phyloP scores from a whole-genome alignment of 2,797 vertebrate genomes.

The Sebastolobus alascanus region DNA sequence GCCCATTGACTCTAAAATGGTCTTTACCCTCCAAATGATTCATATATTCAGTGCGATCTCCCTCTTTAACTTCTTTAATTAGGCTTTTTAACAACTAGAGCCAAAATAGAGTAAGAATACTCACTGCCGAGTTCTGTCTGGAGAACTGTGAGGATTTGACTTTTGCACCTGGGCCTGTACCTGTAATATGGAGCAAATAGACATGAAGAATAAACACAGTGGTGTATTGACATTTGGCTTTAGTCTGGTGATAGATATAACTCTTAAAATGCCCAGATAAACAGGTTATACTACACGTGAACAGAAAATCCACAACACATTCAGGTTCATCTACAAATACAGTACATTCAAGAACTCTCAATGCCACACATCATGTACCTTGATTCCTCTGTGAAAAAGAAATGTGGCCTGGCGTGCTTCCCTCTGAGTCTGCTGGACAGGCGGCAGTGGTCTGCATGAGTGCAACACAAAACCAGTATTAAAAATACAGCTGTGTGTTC shows the following conservation, averaged over 20 bases:
- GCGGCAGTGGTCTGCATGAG: constrained; percentile 70
- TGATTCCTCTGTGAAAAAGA: constrained; percentile 93
- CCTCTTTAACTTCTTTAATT: not conserved
- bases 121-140: constrained; percentile 90
- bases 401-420: constrained; percentile 96
- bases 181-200: constrained; percentile 26
- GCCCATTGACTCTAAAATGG: not conserved
- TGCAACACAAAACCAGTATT: not conserved
- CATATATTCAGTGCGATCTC: not conserved
- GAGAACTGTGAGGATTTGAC: constrained; percentile 60
- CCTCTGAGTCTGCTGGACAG: constrained; percentile 84
- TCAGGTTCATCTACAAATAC: not conserved
- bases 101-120: constrained; percentile 54
- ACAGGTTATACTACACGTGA: not conserved
- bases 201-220: not conserved
- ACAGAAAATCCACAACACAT: not conserved
- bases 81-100: not conserved
- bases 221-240: not conserved
- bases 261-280: not conserved
- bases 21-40: constrained; percentile 6
- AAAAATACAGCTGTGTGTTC: not conserved
- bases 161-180: constrained; percentile 80
- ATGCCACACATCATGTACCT: constrained; percentile 82
- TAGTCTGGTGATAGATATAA: not conserved
- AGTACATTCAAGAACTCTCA: too few relatives aligned